These are phyloP conservation scores for Thamnophis elegans DNA, from an alignment of 2,797 vertebrate genomes.

Conservation along the genomic window DNA sequence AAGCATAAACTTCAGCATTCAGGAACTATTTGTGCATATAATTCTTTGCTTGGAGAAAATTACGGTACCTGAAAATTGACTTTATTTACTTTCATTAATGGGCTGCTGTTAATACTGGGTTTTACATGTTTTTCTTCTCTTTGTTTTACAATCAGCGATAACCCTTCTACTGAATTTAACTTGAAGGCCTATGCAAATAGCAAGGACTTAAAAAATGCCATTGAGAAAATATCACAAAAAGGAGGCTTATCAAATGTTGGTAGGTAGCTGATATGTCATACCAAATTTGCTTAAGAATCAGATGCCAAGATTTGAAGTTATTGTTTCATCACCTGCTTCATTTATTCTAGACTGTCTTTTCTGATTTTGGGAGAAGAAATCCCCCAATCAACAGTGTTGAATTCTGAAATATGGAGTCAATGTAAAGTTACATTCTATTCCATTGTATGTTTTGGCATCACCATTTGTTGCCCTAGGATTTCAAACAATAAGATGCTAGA, in stretches of 20 bases:
- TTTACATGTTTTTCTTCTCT: not conserved
- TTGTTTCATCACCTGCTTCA: not conserved
- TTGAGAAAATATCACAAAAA: slow-evolving; percentile 90
- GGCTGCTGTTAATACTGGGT: not conserved
- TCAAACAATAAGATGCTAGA: not conserved
- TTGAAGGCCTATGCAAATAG: slow-evolving; percentile 83
- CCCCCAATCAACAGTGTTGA: not conserved
- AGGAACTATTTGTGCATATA: not conserved
- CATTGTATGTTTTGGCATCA: not conserved
- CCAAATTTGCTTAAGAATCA: not conserved
- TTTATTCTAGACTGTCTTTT: not conserved
- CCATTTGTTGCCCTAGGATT: not conserved
- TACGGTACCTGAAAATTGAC: not conserved
- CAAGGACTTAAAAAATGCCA: slow-evolving; percentile 82
- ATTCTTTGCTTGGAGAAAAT: not conserved
- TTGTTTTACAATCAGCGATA: slow-evolving; percentile 77
- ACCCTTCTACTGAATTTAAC: slow-evolving; percentile 88
- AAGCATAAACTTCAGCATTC: not conserved
- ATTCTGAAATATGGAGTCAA: not conserved
- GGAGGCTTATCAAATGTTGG: slow-evolving; percentile 94
- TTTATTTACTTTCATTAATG: not conserved
- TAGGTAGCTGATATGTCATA: slow-evolving; percentile 71
- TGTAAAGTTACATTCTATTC: not conserved
- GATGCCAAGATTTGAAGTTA: not conserved
- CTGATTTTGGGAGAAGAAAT: not conserved